Percentiles rank a stretch among this genome's conserved stretches.
Evolutionary conservation across 2,113 vertebrate species (phyloP).

Genomic region (Bagarius yarrelli): DNA sequence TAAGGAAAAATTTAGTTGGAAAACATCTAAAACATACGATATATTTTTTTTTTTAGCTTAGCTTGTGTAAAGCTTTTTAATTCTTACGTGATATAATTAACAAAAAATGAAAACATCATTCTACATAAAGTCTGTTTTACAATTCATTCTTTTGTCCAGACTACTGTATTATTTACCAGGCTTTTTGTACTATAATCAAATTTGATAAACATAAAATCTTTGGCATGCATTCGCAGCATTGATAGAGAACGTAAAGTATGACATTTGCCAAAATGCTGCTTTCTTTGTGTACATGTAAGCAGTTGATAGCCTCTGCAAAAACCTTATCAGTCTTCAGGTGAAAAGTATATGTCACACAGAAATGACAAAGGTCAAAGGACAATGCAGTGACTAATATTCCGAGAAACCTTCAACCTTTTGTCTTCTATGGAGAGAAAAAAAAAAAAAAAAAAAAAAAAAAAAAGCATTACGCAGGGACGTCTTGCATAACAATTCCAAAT

Average conservation of each 20-base stretch:
- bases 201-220: constrained; percentile 7
- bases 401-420: constrained; percentile 30
- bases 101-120: neutral
- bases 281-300: constrained; percentile 28
- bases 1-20: too few relatives aligned
- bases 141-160: neutral
- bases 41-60: neutral
- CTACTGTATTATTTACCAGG: neutral
- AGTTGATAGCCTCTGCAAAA: constrained; percentile 18
- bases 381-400: constrained; percentile 16
- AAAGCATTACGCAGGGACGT: constrained; percentile 42
- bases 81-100: neutral
- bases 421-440: constrained; percentile 27
- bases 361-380: constrained; percentile 36
- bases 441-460: constrained; percentile 58
- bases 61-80: neutral
- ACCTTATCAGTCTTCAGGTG: constrained; percentile 30
- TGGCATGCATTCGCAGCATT: neutral
- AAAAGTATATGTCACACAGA: constrained; percentile 32
- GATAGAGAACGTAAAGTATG: constrained; percentile 3
- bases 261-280: constrained; percentile 32
- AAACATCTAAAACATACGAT: too few relatives aligned
- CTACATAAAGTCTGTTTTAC: neutral
- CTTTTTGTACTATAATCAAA: neutral
- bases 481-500: neutral